These are phyloP conservation scores for Trematomus loennbergii DNA, from an alignment of 2,113 vertebrate species.

Conservation along the genomic window DNA sequence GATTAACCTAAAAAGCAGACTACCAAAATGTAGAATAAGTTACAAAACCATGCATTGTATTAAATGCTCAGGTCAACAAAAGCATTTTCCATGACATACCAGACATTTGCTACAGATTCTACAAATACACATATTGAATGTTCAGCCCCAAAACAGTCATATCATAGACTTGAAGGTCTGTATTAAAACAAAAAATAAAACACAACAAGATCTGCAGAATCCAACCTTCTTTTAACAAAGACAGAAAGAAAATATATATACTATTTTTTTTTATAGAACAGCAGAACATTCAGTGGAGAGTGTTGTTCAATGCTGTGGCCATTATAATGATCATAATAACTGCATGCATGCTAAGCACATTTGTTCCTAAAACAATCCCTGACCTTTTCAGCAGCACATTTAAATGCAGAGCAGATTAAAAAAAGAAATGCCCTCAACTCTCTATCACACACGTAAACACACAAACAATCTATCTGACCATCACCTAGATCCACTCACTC, in stretches of 20 bases:
- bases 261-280: too few relatives aligned
- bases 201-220: too few relatives aligned
- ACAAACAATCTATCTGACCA: conserved; percentile 34
- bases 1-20: neutral
- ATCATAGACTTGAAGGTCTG: too few relatives aligned
- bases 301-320: too few relatives aligned
- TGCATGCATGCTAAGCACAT: neutral
- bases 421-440: neutral
- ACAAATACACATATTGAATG: neutral
- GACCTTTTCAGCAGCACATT: conserved; percentile 9
- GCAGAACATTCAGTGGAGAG: too few relatives aligned
- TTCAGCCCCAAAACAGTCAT: too few relatives aligned
- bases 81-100: too few relatives aligned
- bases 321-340: neutral
- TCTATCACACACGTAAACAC: neutral
- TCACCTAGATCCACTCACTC: conserved; percentile 23
- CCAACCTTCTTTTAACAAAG: too few relatives aligned
- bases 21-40: neutral
- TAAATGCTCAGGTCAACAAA: neutral
- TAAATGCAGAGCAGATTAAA: neutral
- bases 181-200: too few relatives aligned
- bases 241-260: too few relatives aligned
- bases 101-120: neutral
- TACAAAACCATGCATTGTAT: neutral
- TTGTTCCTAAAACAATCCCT: too few relatives aligned